phyloP scores from a whole-genome alignment of 2,888 invertebrate genomes.

The Erebia ligea region DNA sequence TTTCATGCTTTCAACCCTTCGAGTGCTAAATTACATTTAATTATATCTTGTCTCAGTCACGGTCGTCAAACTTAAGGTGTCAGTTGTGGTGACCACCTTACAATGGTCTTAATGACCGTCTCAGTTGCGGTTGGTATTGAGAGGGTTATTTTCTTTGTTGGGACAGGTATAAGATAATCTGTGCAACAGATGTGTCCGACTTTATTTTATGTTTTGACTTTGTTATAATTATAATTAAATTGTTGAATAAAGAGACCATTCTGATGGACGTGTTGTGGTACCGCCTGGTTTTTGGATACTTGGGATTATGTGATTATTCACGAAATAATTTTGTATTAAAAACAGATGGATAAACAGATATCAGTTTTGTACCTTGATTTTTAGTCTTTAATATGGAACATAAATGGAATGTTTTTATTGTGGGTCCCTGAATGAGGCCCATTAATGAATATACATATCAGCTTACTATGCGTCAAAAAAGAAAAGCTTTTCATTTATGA shows the following conservation, averaged over 20 bases:
- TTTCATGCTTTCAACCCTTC: conserved; percentile 64
- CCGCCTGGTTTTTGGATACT: not conserved
- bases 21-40: conserved; percentile 74
- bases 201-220: conserved; percentile 36
- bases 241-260: conserved; percentile 28
- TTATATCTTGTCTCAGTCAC: conserved; percentile 68
- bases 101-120: conserved; percentile 53
- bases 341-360: too few species aligned
- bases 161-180: conserved; percentile 49
- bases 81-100: conserved; percentile 77
- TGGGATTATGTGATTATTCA: not conserved
- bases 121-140: conserved; percentile 55
- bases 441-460: too few species aligned
- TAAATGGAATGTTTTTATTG: too few species aligned
- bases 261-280: conserved; percentile 2
- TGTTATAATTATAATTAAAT: conserved; percentile 30
- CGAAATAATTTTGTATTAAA: not conserved
- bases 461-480: too few species aligned
- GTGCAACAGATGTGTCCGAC: conserved; percentile 45
- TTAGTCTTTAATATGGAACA: too few species aligned
- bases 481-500: too few species aligned
- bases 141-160: conserved; percentile 64
- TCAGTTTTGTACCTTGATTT: too few species aligned
- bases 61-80: conserved; percentile 66
- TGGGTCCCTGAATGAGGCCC: too few species aligned